Base-by-base conservation (phyloP, 2,797 vertebrate species). In the Ctenopoma multispine region DNA sequence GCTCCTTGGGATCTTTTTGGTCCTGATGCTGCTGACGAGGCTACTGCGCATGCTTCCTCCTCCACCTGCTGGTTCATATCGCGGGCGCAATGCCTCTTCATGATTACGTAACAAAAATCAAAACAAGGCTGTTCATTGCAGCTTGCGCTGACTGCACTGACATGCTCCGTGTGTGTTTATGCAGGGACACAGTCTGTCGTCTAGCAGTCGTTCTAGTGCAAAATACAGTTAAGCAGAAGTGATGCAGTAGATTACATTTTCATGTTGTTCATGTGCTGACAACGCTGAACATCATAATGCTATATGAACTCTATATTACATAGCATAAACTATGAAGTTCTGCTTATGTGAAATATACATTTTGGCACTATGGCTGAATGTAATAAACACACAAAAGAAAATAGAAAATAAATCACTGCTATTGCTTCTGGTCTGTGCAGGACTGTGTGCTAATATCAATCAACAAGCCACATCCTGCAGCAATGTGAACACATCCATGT, bases 11-110 rank as follows among this genome's bases (percentile, higher is more conserved):
- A 46, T 66, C 48, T 36, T 48, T 80, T n/a, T 91, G 93, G 92
- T 95, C 89, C 93, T 95, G 94, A 94, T 94, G 94, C 80, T 92
- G 92, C 74, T 69, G 82, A 64, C 77, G 75, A 68, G 69, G 65
- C 43, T 0, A 88, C 69, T 92, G 92, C 93, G 93, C 94, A 93
- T 93, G 94, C 69, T 9, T 60, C 69, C 70, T 61, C 70, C 83
- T 80, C 79, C 84, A 84, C 73, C 75, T 85, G 86, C 84, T 79
- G 29, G 47, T 21, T 67, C 80, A 8, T 17, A 81, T 68, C 67
- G 41, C 89, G 75, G 77, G 84, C 84, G 79, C 82, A 72, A 29
- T 75, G 63, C 57, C 46, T 41, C 58, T 62, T 53, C 44, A 41
- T 12, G 57, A 49, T 92, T 90, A 84, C 77, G 60, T 90, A 87